Conservation (phyloP, 1,140 invertebrate genomes). For the Bombus balteatus region DNA sequence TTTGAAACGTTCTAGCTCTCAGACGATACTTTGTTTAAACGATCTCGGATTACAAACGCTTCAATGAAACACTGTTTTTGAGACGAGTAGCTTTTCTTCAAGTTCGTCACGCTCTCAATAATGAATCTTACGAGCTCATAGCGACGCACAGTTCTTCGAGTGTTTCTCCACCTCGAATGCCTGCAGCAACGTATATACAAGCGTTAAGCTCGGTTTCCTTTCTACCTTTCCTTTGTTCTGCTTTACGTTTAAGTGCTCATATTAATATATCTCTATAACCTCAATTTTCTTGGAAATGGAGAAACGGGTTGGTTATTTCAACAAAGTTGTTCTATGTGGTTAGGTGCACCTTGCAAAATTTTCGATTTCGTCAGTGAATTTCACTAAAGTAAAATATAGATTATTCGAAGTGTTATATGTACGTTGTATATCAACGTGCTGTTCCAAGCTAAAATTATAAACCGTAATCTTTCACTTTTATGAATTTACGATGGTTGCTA, state of each 20-base stretch:
- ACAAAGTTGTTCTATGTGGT: background rate
- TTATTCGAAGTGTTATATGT: background rate
- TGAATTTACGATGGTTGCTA: too few species aligned
- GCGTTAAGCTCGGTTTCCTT: background rate
- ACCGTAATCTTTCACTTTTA: too few species aligned
- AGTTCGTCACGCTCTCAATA: background rate
- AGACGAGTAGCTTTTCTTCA: background rate
- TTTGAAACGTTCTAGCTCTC: background rate
- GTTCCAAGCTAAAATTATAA: background rate
- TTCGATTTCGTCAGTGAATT: background rate
- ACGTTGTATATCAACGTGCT: too few species aligned
- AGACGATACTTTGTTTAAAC: background rate
- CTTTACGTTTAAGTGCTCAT: background rate
- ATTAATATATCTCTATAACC: background rate
- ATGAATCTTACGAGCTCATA: background rate
- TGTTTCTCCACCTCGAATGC: conserved; percentile 14
- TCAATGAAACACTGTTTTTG: background rate
- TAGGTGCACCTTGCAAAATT: background rate
- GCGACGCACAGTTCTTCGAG: background rate
- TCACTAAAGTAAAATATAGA: background rate
- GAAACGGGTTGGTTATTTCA: background rate
- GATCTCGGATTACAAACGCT: background rate
- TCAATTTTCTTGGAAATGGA: background rate
- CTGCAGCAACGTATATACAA: background rate
- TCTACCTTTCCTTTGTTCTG: background rate